Percentiles rank a stretch among this genome's conserved stretches.
Evolutionary conservation across 2,113 vertebrate species (phyloP).

Genomic region (Odocoileus hemionus): DNA sequence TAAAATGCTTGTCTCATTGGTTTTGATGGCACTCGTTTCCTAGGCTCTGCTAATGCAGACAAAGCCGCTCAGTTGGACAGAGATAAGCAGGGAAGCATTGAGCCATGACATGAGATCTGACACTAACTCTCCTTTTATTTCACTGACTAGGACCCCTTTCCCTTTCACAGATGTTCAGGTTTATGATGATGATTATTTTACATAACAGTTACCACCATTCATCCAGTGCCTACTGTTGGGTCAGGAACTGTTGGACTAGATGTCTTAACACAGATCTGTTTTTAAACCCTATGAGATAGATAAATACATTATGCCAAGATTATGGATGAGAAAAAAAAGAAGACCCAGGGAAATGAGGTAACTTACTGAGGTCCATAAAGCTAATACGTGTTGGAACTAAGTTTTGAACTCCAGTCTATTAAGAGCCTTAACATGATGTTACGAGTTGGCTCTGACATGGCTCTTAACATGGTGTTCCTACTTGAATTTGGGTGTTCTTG

Average conservation of each 20-base stretch:
- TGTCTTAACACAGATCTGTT: neutral
- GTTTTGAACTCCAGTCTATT: neutral
- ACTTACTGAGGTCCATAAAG: neutral
- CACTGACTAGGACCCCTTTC: neutral
- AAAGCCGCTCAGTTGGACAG: constrained; percentile 33
- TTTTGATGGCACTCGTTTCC: neutral
- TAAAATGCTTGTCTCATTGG: neutral
- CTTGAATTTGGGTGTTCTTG: neutral
- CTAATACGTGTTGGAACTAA: neutral
- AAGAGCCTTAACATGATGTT: neutral
- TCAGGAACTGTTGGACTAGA: neutral
- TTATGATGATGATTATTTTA: constrained; percentile 31
- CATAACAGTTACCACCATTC: neutral
- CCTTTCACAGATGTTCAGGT: constrained; percentile 34
- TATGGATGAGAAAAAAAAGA: neutral
- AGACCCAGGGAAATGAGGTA: neutral
- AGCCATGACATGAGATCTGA: constrained; percentile 36
- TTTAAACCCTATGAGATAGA: neutral
- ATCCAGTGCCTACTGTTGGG: neutral
- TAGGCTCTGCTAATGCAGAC: constrained; percentile 39
- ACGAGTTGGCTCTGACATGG: too few relatives aligned
- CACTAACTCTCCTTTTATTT: neutral
- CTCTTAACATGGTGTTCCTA: neutral
- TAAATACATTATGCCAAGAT: neutral
- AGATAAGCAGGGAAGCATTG: constrained; percentile 39